phyloP scores from a whole-genome alignment of 2,888 invertebrate species.

The Tenthredo livida region DNA sequence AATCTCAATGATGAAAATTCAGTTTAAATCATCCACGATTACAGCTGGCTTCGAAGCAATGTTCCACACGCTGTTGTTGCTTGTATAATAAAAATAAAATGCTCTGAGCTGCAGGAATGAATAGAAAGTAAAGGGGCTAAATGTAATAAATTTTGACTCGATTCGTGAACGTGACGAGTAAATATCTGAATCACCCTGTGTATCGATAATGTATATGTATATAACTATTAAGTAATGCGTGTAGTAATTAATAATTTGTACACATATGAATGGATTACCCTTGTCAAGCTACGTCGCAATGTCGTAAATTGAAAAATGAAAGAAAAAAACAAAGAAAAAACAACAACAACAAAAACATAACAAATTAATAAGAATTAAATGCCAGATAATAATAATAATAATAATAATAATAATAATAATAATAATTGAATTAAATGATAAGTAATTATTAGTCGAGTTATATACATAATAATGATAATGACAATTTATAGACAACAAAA shows the following conservation, averaged over 20 bases:
- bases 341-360: slow-evolving; percentile 6
- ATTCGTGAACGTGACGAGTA: slow-evolving; percentile 30
- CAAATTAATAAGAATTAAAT: slow-evolving; percentile 25
- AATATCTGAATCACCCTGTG: slow-evolving; percentile 45
- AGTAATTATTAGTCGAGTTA: slow-evolving; percentile 46
- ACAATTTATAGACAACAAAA: slow-evolving; percentile 37
- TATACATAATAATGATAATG: slow-evolving; percentile 37
- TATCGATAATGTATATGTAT: slow-evolving; percentile 26
- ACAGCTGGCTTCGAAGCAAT: slow-evolving; percentile 4
- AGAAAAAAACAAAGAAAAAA: neutral
- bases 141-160: slow-evolving; percentile 19
- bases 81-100: slow-evolving; percentile 1
- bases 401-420: slow-evolving; percentile 35
- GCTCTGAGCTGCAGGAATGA: neutral
- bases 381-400: slow-evolving; percentile 42
- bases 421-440: slow-evolving; percentile 41
- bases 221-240: slow-evolving; percentile 30
- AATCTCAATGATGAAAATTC: slow-evolving; percentile 1
- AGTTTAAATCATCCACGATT: neutral
- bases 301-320: neutral
- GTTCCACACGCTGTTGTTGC: neutral
- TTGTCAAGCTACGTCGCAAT: slow-evolving; percentile 13
- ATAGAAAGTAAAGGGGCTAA: neutral
- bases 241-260: slow-evolving; percentile 38
- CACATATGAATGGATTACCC: slow-evolving; percentile 32